phyloP scores from a whole-genome alignment of 2,113 vertebrate species.

The Bungarus multicinctus region DNA sequence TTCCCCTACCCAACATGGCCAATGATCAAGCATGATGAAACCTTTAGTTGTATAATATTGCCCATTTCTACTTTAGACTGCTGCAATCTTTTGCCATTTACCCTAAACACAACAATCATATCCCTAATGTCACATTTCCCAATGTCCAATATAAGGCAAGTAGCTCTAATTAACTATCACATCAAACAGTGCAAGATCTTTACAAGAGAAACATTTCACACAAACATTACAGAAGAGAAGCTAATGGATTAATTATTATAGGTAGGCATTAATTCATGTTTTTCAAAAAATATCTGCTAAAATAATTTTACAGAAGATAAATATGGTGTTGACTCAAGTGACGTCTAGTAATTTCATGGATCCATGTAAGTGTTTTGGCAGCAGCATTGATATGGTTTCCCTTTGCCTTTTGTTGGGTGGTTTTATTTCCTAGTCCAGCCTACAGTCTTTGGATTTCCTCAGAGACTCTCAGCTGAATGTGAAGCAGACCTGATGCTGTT shows the following conservation, averaged over 20 bases:
- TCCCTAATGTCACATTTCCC: not conserved
- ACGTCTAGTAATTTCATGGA: not conserved
- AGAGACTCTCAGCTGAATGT: not conserved
- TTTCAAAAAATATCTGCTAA: not conserved
- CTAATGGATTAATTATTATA: not conserved
- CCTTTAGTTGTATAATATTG: not conserved
- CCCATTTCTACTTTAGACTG: not conserved
- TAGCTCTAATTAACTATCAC: not conserved
- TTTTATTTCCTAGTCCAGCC: not conserved
- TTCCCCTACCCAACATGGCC: not conserved
- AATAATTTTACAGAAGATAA: not conserved
- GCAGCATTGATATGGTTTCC: not conserved
- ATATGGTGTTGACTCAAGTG: not conserved
- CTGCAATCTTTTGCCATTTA: not conserved
- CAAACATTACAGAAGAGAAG: not conserved
- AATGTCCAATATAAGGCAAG: accelerated
- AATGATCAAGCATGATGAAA: not conserved
- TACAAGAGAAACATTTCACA: not conserved
- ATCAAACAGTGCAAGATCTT: not conserved
- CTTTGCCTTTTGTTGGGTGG: not conserved
- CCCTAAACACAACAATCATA: not conserved
- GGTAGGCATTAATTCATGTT: not conserved
- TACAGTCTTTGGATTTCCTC: not conserved
- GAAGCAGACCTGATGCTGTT: not conserved
- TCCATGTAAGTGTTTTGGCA: not conserved